Evolutionary conservation across 2,797 vertebrate species (phyloP).

Genomic region (Oreochromis grahami): DNA sequence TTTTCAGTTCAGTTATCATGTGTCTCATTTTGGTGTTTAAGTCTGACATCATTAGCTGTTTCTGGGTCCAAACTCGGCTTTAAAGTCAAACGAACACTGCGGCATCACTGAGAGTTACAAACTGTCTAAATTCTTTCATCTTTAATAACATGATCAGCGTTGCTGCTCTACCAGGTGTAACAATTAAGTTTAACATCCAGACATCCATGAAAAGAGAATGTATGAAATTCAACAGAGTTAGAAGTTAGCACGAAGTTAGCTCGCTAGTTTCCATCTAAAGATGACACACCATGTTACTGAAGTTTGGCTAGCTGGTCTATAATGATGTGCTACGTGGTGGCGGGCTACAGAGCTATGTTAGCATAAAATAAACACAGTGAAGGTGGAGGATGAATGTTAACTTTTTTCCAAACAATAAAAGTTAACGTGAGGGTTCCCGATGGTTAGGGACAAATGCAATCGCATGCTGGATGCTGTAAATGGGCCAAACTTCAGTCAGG

Average conservation of each 20-base stretch:
- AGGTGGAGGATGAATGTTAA: too few species aligned
- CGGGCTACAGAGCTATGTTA: not conserved
- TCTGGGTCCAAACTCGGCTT: not conserved
- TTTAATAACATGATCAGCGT: not conserved
- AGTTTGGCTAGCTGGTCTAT: not conserved
- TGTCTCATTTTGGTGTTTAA: not conserved
- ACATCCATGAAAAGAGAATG: not conserved
- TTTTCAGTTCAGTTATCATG: not conserved
- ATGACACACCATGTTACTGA: not conserved
- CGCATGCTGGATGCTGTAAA: too few species aligned
- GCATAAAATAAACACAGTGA: not conserved
- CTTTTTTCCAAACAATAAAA: too few species aligned
- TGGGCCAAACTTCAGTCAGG: too few species aligned
- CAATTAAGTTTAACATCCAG: not conserved
- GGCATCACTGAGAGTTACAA: not conserved
- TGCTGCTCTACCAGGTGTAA: not conserved
- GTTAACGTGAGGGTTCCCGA: too few species aligned
- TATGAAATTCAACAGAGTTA: not conserved
- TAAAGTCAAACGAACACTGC: not conserved
- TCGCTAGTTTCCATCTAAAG: not conserved
- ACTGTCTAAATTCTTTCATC: rapidly evolving
- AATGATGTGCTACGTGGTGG: not conserved
- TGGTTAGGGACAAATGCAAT: too few species aligned
- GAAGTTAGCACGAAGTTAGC: not conserved
- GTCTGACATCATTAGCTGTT: not conserved